A percentile compares a stretch with the other conserved stretches of the same genome.
Evolutionary conservation across 2,113 vertebrate species (phyloP).

Genomic region (Tetraodon nigroviridis): DNA sequence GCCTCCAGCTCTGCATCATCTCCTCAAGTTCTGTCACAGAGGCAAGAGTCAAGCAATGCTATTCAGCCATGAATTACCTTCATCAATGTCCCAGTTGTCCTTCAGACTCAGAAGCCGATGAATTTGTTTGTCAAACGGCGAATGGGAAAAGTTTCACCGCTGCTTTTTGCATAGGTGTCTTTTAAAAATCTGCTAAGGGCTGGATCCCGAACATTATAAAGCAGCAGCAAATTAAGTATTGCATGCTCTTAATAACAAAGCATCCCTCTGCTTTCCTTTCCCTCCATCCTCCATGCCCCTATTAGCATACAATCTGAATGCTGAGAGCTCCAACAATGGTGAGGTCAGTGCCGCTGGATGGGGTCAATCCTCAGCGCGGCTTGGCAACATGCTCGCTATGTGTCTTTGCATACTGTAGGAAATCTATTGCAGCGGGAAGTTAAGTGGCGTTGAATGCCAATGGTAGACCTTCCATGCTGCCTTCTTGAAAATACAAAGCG

Average conservation of each 20-base stretch:
- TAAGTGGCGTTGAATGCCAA: conserved; percentile 74
- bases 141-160: conserved; percentile 1
- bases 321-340: conserved; percentile 67
- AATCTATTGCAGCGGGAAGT: conserved; percentile 68
- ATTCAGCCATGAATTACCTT: not conserved
- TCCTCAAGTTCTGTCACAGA: conserved; percentile 15
- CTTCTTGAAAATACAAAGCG: conserved; percentile 70
- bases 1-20: not conserved
- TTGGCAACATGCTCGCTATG: conserved; percentile 60
- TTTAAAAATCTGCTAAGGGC: conserved; percentile 30
- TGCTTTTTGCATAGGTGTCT: conserved; percentile 6
- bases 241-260: conserved; percentile 62
- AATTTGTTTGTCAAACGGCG: conserved; percentile 7
- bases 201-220: conserved; percentile 62
- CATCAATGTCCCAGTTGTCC: conserved; percentile 1
- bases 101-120: conserved; percentile 13
- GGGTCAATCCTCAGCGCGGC: conserved; percentile 66
- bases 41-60: not conserved
- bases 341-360: conserved; percentile 70
- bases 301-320: conserved; percentile 81
- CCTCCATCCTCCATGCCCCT: conserved; percentile 51
- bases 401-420: conserved; percentile 67
- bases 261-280: conserved; percentile 31
- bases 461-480: conserved; percentile 62
- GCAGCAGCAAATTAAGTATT: conserved; percentile 55